Base-by-base conservation (phyloP, 2,888 invertebrate species). In the Neocrepidodera transversa region DNA sequence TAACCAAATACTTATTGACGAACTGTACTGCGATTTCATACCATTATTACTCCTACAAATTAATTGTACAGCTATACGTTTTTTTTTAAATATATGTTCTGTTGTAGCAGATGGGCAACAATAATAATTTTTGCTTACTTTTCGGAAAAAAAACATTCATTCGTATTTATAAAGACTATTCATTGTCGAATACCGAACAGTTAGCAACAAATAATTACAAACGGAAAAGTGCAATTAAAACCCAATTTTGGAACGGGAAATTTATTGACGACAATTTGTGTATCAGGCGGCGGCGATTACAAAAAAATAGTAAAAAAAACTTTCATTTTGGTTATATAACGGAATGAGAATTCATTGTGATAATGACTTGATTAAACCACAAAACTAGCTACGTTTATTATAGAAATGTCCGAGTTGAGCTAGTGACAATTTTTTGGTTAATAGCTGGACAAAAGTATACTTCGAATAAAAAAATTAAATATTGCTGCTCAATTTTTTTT, bases 361-460 rank as follows among this genome's bases (percentile, higher is more conserved):
- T 69, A 71, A 70, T 70, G 67, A 68, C 68, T 69, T 68, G 69
- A 68, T 71, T 70, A 28, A n/a, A n/a, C n/a, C n/a, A n/a, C n/a
- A n/a, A n/a, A n/a, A n/a, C n/a, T n/a, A n/a, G n/a, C n/a, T n/a
- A n/a, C n/a, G n/a, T n/a, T n/a, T n/a, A n/a, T n/a, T n/a, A n/a
- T n/a, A n/a, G n/a, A n/a, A n/a, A n/a, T n/a, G n/a, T n/a, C n/a
- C n/a, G n/a, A n/a, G n/a, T n/a, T n/a, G n/a, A n/a, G n/a, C n/a
- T n/a, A n/a, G n/a, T n/a, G n/a, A n/a, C n/a, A n/a, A n/a, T n/a
- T n/a, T n/a, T n/a, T n/a, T n/a, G n/a, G n/a, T n/a, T n/a, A n/a
- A n/a, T n/a, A n/a, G n/a, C n/a, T n/a, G n/a, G n/a, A n/a, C n/a
- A n/a, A n/a, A n/a, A n/a, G n/a, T n/a, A n/a, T n/a, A n/a, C n/a